A percentile compares a stretch with the other conserved stretches of the same genome.
These are phyloP conservation scores for Polylopha cassiicola DNA, from an alignment of 2,888 invertebrate genomes.

Conservation along the genomic window DNA sequence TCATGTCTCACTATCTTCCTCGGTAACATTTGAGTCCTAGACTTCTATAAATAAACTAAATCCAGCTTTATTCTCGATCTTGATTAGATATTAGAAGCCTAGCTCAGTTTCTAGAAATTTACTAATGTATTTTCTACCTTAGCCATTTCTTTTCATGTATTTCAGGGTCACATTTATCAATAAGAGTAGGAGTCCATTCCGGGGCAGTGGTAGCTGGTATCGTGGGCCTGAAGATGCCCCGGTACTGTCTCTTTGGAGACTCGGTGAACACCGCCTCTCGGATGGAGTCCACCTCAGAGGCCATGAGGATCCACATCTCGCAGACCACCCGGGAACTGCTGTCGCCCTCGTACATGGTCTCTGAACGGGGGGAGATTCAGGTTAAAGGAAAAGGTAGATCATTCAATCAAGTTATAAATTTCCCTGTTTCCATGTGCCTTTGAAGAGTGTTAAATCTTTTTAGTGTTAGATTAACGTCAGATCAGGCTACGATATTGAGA, in stretches of 20 bases:
- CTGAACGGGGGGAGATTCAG: conserved; percentile 89
- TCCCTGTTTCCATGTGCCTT: too few species aligned
- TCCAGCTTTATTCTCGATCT: too few species aligned
- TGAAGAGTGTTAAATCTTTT: too few species aligned
- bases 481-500: too few species aligned
- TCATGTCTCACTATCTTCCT: too few species aligned
- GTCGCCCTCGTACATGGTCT: conserved; percentile 83
- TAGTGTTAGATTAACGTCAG: too few species aligned
- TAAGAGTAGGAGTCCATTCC: conserved; percentile 92
- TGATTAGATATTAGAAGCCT: too few species aligned
- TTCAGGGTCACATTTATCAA: conserved; percentile 86
- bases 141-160: conserved; percentile 2
- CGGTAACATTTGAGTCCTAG: too few species aligned
- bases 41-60: too few species aligned
- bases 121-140: background rate
- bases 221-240: conserved; percentile 95
- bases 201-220: conserved; percentile 96
- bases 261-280: conserved; percentile 94
- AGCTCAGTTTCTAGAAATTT: background rate
- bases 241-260: conserved; percentile 92
- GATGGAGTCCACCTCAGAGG: conserved; percentile 94
- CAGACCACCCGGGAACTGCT: conserved; percentile 89
- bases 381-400: conserved; percentile 91
- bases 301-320: conserved; percentile 97
- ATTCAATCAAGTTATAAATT: background rate